Percentiles rank a stretch among this genome's conserved stretches.
These are phyloP conservation scores for Eurypyga helias DNA, from an alignment of 2,113 vertebrate genomes.

Conservation along the genomic window DNA sequence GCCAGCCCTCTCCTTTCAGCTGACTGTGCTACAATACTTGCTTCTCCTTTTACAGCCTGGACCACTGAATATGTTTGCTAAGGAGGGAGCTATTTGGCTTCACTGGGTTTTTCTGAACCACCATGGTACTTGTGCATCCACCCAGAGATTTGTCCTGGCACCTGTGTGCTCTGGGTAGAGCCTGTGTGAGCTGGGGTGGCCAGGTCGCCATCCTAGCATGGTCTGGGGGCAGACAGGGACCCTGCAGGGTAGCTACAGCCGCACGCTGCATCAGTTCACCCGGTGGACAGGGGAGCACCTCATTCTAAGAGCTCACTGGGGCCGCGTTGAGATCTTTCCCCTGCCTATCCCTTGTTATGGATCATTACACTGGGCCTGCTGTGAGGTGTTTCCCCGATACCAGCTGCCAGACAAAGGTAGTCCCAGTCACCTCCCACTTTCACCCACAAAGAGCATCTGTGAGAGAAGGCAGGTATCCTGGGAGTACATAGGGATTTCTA, in stretches of 20 bases:
- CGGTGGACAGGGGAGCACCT: not conserved
- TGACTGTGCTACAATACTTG: not conserved
- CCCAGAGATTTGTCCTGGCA: not conserved
- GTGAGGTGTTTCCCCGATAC: rapidly evolving
- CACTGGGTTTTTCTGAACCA: not conserved
- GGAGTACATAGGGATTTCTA: rapidly evolving
- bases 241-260: not conserved
- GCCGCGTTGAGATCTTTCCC: not conserved
- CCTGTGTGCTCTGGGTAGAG: not conserved
- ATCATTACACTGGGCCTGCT: not conserved
- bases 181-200: not conserved
- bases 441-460: not conserved
- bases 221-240: not conserved
- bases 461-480: not conserved
- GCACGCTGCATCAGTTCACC: not conserved
- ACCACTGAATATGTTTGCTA: not conserved
- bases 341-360: not conserved
- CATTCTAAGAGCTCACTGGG: not conserved
- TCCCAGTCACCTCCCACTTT: not conserved
- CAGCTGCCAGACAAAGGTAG: not conserved
- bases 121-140: not conserved
- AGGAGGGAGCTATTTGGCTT: not conserved
- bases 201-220: not conserved
- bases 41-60: not conserved
- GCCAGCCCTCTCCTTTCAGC: not conserved